Conservation (phyloP, 2,797 vertebrate species). For the Pelochelys cantorii region DNA sequence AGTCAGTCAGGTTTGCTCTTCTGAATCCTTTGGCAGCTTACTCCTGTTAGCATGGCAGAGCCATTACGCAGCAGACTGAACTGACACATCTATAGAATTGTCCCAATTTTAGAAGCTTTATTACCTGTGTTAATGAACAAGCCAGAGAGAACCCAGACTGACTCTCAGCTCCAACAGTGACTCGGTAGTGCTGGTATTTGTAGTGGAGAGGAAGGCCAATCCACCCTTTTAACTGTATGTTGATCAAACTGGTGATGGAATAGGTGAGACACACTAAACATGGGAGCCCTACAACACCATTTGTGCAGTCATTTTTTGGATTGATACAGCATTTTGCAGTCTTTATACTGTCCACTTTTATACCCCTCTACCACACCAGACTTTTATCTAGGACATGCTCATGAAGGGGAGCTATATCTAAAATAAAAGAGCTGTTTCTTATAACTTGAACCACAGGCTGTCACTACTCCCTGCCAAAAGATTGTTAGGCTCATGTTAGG, state of each 20-base stretch:
- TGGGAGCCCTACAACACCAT: not conserved
- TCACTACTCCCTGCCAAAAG: not conserved
- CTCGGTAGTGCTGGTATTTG: constrained; percentile 40
- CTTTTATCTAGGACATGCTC: no score
- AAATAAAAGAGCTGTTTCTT: not conserved
- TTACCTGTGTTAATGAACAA: not conserved
- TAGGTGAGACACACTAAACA: not conserved
- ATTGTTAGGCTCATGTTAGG: no score
- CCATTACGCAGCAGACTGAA: not conserved
- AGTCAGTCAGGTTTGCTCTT: no score
- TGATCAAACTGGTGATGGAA: not conserved
- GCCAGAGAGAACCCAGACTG: constrained; percentile 13
- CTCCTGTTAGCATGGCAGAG: constrained; percentile 19
- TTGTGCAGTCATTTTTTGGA: not conserved
- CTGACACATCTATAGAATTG: constrained; percentile 19
- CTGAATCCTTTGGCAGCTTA: constrained; percentile 7
- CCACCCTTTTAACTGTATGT: constrained; percentile 36
- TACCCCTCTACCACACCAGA: no score
- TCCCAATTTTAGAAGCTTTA: constrained; percentile 8
- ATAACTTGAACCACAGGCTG: not conserved
- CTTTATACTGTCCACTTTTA: not conserved
- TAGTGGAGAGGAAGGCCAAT: constrained; percentile 31
- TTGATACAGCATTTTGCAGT: not conserved
- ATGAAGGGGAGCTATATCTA: not conserved
- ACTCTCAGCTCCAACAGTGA: constrained; percentile 10